Percentiles rank a stretch among this genome's conserved stretches.
phyloP scores from a whole-genome alignment of 1,140 invertebrate genomes.

The Papilio glaucus region DNA sequence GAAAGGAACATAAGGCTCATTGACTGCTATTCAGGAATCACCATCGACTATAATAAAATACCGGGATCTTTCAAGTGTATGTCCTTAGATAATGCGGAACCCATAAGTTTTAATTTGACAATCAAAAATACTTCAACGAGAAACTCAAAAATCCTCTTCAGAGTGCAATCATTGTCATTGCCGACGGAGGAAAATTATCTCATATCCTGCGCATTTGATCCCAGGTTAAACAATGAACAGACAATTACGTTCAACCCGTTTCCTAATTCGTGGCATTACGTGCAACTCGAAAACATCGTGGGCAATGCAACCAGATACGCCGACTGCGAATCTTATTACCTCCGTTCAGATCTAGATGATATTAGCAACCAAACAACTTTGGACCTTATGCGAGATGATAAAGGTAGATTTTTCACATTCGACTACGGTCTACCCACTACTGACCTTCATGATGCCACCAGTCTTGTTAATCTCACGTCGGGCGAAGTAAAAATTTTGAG shows the following conservation, averaged over 20 bases:
- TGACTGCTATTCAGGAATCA: slow-evolving; percentile 64
- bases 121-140: slow-evolving; percentile 50
- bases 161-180: slow-evolving; percentile 71
- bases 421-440: slow-evolving; percentile 86
- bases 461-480: slow-evolving; percentile 86
- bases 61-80: slow-evolving; percentile 66
- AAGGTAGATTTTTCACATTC: slow-evolving; percentile 88
- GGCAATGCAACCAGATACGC: slow-evolving; percentile 56
- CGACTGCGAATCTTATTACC: slow-evolving; percentile 66
- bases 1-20: slow-evolving; percentile 53
- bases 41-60: slow-evolving; percentile 58
- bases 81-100: slow-evolving; percentile 55
- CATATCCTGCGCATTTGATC: slow-evolving; percentile 66
- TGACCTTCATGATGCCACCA: slow-evolving; percentile 84
- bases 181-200: slow-evolving; percentile 71
- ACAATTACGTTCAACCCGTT: slow-evolving; percentile 83
- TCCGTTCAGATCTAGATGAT: slow-evolving; percentile 57
- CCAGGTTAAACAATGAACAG: slow-evolving; percentile 51
- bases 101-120: slow-evolving; percentile 66
- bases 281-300: slow-evolving; percentile 66
- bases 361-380: slow-evolving; percentile 68
- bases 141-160: slow-evolving; percentile 58
- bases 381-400: slow-evolving; percentile 86
- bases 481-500: slow-evolving; percentile 85
- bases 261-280: slow-evolving; percentile 85